Conservation (phyloP, 2,113 vertebrate species). For the Leptosomus discolor region DNA sequence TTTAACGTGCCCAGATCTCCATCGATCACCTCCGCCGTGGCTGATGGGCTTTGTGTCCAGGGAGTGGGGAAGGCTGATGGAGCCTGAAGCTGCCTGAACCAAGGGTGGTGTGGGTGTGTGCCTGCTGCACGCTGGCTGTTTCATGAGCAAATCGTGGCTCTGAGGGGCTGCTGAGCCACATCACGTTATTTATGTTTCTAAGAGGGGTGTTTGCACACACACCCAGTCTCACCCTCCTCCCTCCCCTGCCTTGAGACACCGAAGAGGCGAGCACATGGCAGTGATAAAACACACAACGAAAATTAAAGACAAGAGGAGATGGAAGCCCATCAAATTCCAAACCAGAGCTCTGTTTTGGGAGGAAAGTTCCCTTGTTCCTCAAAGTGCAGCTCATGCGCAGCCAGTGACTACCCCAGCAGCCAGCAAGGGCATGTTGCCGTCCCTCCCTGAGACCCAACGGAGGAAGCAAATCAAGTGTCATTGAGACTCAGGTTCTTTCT, state of each 20-base stretch:
- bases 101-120: neutral
- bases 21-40: fast-evolving
- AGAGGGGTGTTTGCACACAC: fast-evolving
- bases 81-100: neutral
- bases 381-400: neutral
- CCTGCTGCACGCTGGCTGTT: neutral
- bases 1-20: neutral
- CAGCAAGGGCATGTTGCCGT: neutral
- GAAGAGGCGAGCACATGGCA: neutral
- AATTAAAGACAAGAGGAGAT: neutral
- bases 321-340: neutral
- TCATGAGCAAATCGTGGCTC: neutral
- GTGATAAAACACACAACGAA: neutral
- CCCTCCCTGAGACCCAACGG: neutral
- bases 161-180: neutral
- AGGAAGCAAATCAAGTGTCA: neutral
- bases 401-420: neutral
- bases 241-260: neutral
- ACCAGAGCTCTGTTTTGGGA: neutral
- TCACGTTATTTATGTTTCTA: fast-evolving
- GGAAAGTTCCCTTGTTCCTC: neutral
- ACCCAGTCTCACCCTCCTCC: neutral
- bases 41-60: neutral
- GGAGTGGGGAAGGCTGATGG: neutral
- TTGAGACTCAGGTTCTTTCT: neutral